Evolutionary conservation across 2,888 invertebrate species (phyloP), one percentile per base, ranked within the genome.

Genomic region (Tetragonula carbonaria): DNA sequence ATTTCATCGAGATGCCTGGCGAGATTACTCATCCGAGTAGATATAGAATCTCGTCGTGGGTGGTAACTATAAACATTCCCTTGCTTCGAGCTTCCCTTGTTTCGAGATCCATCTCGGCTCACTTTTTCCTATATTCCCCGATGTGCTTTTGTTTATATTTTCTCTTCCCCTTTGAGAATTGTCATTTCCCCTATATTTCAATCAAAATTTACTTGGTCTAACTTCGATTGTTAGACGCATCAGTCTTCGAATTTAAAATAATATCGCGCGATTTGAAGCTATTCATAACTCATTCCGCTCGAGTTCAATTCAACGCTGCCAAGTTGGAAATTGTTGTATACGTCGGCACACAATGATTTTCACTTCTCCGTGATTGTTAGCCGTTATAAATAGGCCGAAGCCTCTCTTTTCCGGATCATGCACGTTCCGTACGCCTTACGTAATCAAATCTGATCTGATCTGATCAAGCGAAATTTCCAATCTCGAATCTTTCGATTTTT

Each of bases 1-100:
- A 78, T 84, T 75, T 85, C 84, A 79, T 76, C 84, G 65, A 73
- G 66, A 70, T 65, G 70, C 76, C 23, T 33, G 53, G 23, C 45
- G 83, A 77, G 83, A 85, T 85, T 85, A 84, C 85, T 85, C 85
- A 85, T 85, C 72, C 76, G 73, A 55, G 59, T 84, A 65, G 84
- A 84, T 75, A 79, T 79, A 85, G 84, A 84, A 76, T 66, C 76
- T 14, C 72, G 55, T 53, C 84, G 85, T 84, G 84, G 85, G 85
- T 79, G 79, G 80, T 50, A 53, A 74, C 74, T 79, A 79, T 84
- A 79, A 85, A 85, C 84, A 84, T 21, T 45, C 45, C 13, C 55
- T n/a, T 67, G 33, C 33, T 33, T 33, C n/a, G 53, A 73, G 51
- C 84, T 74, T 74, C 66, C 57, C 73, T 73, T 33, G 57, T 72